These are phyloP conservation scores for Crocallis elinguaria DNA, from an alignment of 2,888 invertebrate genomes.

Conservation along the genomic window DNA sequence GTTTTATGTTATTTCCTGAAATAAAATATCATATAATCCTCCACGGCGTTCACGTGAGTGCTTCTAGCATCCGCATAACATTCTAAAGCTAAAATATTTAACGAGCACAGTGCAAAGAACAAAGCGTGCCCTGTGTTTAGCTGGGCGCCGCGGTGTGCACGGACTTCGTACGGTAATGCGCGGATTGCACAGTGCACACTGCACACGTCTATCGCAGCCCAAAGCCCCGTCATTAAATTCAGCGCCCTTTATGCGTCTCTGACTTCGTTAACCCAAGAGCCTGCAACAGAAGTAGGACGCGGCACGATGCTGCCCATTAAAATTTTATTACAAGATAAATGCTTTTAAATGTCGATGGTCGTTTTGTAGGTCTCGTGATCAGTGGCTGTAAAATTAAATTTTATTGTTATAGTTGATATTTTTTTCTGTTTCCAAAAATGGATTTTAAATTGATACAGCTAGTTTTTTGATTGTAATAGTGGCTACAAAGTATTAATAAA, in stretches of 20 bases:
- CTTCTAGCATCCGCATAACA: slow-evolving; percentile 32
- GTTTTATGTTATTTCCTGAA: slow-evolving; percentile 10
- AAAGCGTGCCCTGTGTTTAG: slow-evolving; percentile 64
- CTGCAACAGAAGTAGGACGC: slow-evolving; percentile 46
- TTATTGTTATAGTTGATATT: slow-evolving; percentile 7
- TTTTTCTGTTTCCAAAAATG: neutral
- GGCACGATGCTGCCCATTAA: slow-evolving; percentile 29
- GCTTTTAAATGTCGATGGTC: slow-evolving; percentile 29
- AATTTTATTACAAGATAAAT: slow-evolving; percentile 38
- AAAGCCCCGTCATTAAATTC: slow-evolving; percentile 65
- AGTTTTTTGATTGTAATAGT: no score
- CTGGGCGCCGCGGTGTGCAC: slow-evolving; percentile 45
- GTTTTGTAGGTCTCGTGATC: slow-evolving; percentile 14
- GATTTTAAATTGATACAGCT: no score
- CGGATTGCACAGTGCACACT: slow-evolving; percentile 38
- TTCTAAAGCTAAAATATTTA: slow-evolving; percentile 69
- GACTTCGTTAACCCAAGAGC: slow-evolving; percentile 55
- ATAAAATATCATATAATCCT: slow-evolving; percentile 22
- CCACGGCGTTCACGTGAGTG: slow-evolving; percentile 7
- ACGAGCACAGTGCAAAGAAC: slow-evolving; percentile 66
- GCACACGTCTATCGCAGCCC: slow-evolving; percentile 43
- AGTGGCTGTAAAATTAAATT: slow-evolving; percentile 9
- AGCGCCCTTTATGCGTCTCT: slow-evolving; percentile 52
- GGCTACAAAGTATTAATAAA: no score
- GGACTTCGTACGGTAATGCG: slow-evolving; percentile 7